phyloP scores from a whole-genome alignment of 2,888 invertebrate species.

The Cheilosia variabilis region DNA sequence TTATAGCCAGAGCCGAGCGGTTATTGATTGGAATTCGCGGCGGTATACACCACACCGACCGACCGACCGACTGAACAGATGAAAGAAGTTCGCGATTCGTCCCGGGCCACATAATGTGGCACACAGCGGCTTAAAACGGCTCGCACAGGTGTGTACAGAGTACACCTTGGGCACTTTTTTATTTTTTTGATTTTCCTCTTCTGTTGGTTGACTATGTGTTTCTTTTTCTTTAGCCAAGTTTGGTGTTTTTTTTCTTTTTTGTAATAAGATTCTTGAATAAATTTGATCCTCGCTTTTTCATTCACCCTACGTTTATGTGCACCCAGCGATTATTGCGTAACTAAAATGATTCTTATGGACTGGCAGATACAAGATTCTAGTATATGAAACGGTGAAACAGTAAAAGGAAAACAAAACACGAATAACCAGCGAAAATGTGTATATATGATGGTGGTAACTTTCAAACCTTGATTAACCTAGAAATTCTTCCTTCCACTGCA shows the following conservation, averaged over 20 bases:
- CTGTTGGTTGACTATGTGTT: conserved; percentile 24
- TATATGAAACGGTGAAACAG: conserved; percentile 42
- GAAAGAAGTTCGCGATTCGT: conserved; percentile 52
- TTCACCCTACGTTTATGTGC: conserved; percentile 12
- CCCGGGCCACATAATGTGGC: conserved; percentile 62
- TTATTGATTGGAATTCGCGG: conserved; percentile 65
- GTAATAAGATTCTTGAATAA: conserved; percentile 55
- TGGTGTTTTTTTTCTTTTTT: conserved; percentile 7
- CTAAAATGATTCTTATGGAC: conserved; percentile 55
- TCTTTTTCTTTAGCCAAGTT: neutral
- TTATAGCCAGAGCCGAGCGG: conserved; percentile 47
- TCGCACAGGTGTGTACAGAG: conserved; percentile 66
- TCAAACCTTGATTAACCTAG: conserved; percentile 75
- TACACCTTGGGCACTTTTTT: conserved; percentile 37
- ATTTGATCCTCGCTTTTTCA: conserved; percentile 22
- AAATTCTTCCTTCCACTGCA: conserved; percentile 65
- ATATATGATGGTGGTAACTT: conserved; percentile 49
- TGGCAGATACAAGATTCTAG: conserved; percentile 20
- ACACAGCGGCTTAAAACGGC: conserved; percentile 50
- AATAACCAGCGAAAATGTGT: conserved; percentile 4
- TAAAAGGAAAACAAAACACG: conserved; percentile 51
- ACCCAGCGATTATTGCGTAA: conserved; percentile 62
- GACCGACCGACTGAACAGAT: conserved; percentile 1
- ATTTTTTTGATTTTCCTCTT: conserved; percentile 20
- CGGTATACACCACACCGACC: conserved; percentile 9